Conservation (phyloP, 1,140 invertebrate genomes). For the Drosophila bifasciata region DNA sequence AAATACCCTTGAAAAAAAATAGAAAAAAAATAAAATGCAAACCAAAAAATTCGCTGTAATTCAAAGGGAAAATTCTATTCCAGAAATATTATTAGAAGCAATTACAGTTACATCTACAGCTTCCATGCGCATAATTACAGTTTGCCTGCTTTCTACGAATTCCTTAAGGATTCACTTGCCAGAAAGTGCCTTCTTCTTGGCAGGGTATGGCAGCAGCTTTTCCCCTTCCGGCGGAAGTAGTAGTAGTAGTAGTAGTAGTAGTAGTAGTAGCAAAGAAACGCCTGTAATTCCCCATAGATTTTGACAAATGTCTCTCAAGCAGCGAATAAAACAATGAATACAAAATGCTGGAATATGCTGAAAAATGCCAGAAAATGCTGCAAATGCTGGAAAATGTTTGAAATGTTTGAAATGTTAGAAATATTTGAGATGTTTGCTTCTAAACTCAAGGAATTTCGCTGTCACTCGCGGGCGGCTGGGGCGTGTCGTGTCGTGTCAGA, state of each 20-base stretch:
- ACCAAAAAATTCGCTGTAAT: background rate
- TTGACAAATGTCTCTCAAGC: slow-evolving; percentile 35
- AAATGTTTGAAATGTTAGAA: slow-evolving; percentile 12
- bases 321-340: slow-evolving; percentile 41
- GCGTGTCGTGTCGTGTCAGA: background rate
- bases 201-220: background rate
- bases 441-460: too few relatives aligned
- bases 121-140: too few relatives aligned
- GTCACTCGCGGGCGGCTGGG: too few relatives aligned
- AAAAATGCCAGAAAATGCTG: too few relatives aligned
- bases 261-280: too few relatives aligned
- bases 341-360: slow-evolving; percentile 17
- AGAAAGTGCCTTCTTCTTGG: background rate
- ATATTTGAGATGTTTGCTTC: background rate
- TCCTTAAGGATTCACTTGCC: too few relatives aligned
- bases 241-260: too few relatives aligned
- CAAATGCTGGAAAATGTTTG: too few relatives aligned
- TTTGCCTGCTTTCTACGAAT: too few relatives aligned
- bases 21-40: slow-evolving; percentile 4
- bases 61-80: too few relatives aligned
- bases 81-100: background rate
- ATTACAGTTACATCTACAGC: background rate
- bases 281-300: slow-evolving; percentile 38
- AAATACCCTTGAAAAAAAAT: background rate
- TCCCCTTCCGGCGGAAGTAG: slow-evolving; percentile 34